Evolutionary conservation across 2,113 vertebrate genomes (phyloP).

Genomic region (Motacilla tschutschensis): DNA sequence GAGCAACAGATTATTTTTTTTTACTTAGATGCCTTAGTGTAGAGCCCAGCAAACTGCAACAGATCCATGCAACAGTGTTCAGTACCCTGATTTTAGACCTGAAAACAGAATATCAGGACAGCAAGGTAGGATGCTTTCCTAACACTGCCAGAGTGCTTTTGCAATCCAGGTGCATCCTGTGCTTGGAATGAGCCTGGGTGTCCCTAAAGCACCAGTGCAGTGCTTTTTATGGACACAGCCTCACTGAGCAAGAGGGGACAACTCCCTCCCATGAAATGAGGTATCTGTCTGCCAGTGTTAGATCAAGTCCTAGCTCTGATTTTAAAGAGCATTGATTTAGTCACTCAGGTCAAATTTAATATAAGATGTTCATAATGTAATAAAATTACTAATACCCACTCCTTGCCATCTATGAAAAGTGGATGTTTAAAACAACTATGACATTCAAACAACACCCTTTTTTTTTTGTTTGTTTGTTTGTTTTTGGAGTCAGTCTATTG

Average conservation of each 20-base stretch:
- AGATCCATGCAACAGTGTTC: not conserved
- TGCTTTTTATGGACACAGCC: not conserved
- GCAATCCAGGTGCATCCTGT: not conserved
- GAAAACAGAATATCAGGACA: not conserved
- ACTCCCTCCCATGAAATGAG: not conserved
- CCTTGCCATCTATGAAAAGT: not conserved
- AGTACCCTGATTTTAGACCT: not conserved
- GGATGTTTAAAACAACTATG: not conserved
- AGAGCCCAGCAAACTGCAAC: not conserved
- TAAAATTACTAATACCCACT: not conserved
- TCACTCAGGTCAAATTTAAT: not conserved
- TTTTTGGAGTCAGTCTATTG: not conserved
- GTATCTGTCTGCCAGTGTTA: not conserved
- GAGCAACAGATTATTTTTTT: not conserved
- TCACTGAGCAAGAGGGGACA: not conserved
- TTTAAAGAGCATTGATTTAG: not conserved
- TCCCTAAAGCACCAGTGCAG: not conserved
- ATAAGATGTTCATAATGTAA: not conserved
- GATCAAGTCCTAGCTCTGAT: not conserved
- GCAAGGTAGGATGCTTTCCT: not conserved
- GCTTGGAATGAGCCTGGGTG: not conserved
- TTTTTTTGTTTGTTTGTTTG: not conserved
- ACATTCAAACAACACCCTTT: not conserved
- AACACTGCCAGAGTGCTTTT: not conserved
- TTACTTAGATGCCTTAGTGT: not conserved